These are phyloP conservation scores for Belgica antarctica DNA, from an alignment of 2,888 invertebrate genomes.

Conservation along the genomic window DNA sequence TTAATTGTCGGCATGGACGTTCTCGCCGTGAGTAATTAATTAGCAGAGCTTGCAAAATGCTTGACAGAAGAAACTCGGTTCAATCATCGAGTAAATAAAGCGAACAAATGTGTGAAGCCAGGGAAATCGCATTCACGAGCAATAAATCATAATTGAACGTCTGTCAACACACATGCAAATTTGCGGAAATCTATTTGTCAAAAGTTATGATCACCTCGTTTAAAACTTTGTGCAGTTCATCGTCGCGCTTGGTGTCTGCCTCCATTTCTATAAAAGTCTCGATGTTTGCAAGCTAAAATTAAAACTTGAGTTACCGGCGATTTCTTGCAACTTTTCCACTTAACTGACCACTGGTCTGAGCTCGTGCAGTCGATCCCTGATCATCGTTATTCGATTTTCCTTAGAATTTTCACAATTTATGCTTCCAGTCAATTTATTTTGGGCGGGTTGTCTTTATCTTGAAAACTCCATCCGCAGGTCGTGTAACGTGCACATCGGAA, in stretches of 20 bases:
- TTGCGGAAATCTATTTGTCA: slow-evolving; percentile 4
- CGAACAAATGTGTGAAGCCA: slow-evolving; percentile 8
- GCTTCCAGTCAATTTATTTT: too few species aligned
- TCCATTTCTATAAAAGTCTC: slow-evolving; percentile 20
- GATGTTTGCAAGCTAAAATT: neutral
- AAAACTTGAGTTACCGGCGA: neutral
- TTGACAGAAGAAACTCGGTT: neutral
- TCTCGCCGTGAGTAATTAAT: neutral
- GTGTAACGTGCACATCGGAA: too few species aligned
- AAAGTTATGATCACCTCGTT: slow-evolving; percentile 22
- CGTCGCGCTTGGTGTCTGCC: slow-evolving; percentile 1
- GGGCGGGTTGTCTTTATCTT: neutral
- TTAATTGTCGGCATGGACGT: neutral
- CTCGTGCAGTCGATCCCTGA: slow-evolving; percentile 28
- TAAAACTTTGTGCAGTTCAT: slow-evolving; percentile 22
- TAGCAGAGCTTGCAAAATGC: neutral
- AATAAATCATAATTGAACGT: slow-evolving; percentile 6
- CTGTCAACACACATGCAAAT: neutral
- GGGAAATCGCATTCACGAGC: neutral
- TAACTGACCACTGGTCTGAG: slow-evolving; percentile 22
- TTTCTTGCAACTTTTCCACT: neutral
- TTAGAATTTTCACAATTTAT: too few species aligned
- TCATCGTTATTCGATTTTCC: slow-evolving; percentile 30
- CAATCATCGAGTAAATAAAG: neutral
- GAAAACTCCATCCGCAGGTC: neutral